A percentile compares a stretch with the other conserved stretches of the same genome.
phyloP scores from a whole-genome alignment of 2,888 invertebrate species.

The Dolichopus griseipennis region DNA sequence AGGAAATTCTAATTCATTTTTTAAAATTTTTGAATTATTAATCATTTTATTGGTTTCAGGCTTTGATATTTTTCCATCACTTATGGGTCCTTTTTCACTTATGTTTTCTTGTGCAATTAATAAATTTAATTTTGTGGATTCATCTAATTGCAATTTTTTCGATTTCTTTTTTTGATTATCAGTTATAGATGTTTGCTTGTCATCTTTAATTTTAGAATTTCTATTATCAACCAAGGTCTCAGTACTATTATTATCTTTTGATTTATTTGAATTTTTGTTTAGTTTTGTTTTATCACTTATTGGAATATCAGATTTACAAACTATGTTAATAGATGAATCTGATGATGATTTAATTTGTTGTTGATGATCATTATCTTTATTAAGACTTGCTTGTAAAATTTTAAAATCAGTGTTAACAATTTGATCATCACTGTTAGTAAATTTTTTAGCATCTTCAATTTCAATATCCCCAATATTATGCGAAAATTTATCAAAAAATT shows the following conservation, averaged over 20 bases:
- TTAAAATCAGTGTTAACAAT: too few species aligned
- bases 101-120: neutral
- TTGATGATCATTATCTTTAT: too few species aligned
- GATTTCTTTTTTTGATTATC: neutral
- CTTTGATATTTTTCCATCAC: neutral
- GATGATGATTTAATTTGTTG: neutral
- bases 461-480: neutral
- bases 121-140: neutral
- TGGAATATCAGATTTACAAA: neutral
- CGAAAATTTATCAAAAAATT: conserved; percentile 1
- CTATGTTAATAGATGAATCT: neutral
- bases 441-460: neutral
- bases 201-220: neutral
- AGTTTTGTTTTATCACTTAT: neutral
- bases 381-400: too few species aligned
- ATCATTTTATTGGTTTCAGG: neutral
- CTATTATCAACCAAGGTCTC: neutral
- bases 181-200: neutral
- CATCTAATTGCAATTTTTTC: neutral
- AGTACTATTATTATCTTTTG: neutral
- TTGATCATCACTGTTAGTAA: neutral
- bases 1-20: neutral
- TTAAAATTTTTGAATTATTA: neutral
- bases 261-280: neutral
- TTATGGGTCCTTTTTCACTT: neutral